Conservation (phyloP, 2,888 invertebrate species). For the Pantelozetes paolii region DNA sequence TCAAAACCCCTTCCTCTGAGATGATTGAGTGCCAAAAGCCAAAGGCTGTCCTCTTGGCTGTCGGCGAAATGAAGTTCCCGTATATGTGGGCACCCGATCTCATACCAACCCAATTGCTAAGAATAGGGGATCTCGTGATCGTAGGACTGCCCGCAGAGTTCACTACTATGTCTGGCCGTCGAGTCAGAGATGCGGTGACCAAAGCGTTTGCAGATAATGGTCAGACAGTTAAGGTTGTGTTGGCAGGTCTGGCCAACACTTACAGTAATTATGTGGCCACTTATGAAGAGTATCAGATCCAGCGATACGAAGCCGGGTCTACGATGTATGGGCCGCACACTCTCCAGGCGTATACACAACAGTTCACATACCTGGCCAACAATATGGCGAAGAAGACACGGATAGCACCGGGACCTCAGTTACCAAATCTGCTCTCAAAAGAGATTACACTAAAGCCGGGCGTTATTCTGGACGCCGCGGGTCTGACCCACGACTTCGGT, state of each 20-base stretch:
- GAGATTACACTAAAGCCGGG: constrained; percentile 68
- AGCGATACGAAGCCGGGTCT: constrained; percentile 90
- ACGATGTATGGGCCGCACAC: constrained; percentile 90
- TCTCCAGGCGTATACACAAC: constrained; percentile 69
- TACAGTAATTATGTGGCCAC: constrained; percentile 88
- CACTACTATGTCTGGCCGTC: constrained; percentile 56
- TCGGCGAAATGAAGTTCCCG: constrained; percentile 67
- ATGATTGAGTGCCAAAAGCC: constrained; percentile 75
- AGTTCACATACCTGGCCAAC: constrained; percentile 66
- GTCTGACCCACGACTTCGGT: constrained; percentile 61
- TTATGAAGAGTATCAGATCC: constrained; percentile 85
- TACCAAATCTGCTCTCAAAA: constrained; percentile 67
- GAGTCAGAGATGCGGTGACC: constrained; percentile 58
- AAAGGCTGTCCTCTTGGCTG: constrained; percentile 82
- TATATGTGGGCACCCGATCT: constrained; percentile 85
- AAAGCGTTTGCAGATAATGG: constrained; percentile 48
- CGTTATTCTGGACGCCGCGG: constrained; percentile 71
- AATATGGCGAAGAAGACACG: constrained; percentile 51
- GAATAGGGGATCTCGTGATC: constrained; percentile 64
- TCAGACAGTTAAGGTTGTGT: constrained; percentile 61
- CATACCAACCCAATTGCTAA: constrained; percentile 72
- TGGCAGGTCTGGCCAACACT: constrained; percentile 81
- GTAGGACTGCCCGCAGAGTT: constrained; percentile 85
- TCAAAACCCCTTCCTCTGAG: constrained; percentile 62
- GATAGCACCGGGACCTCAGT: constrained; percentile 59